Base-by-base conservation (phyloP, 2,113 vertebrate species). In the Trachemys scripta region DNA sequence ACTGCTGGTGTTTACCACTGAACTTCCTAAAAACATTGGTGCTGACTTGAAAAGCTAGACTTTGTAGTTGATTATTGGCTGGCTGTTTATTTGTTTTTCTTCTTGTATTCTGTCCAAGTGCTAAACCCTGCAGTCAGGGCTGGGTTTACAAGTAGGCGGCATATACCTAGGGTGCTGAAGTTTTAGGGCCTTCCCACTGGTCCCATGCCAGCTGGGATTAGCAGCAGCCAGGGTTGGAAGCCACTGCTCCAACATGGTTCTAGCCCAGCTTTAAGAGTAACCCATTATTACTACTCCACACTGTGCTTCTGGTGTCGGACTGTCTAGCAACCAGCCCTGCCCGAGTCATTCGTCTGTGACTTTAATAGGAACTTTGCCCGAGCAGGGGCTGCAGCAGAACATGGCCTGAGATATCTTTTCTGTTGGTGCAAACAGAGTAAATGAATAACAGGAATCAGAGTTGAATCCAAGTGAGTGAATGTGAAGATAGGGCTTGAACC, bases 361-460 rank as follows among this genome's bases (percentile, higher is more conserved):
- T 27, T 78, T 29, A 78, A 13, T 47, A 78, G 22, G 75, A 45
- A 45, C 42, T 47, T 45, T 42, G 38, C 12, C 12, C 13, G 7
- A 1, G 20, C 83, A 22, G 45, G 85, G 54, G 38, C 8, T 1
- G 0, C 6, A 49, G 0, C 10, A 62, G 45, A 2, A 14, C 13
- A 12, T 78, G 59, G 3, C 89, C 38, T 54, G 50, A 62, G 65
- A n/a, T 47, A 22, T 56, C 16, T 72, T 38, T 90, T 90, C 54
- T 78, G 14, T 75, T 54, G 35, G 19, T 51, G 76, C 80, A 94
- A 80, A 84, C 1, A 3, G 35, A 59, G 65, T 2, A 92, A 88
- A 90, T 38, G 0, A 29, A 35, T 87, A 82, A 78, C 0, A 51
- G 91, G 90, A 89, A 10, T 1, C 4, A 3, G 1, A 25, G 82